Conservation (phyloP, 2,797 vertebrate species). For the Sebastes dallii region DNA sequence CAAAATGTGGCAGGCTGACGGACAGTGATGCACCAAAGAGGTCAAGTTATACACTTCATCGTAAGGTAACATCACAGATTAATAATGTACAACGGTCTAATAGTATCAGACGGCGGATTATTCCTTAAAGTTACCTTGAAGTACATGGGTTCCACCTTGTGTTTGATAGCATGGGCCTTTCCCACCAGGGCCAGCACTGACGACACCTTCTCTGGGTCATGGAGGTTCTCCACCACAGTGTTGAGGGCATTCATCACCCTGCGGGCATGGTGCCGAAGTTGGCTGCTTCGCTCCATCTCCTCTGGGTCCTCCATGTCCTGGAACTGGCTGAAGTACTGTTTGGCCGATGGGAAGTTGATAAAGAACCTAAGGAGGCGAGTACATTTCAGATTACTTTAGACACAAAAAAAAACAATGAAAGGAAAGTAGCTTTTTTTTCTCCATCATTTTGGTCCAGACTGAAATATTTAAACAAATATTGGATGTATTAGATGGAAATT, state of each 20-base stretch:
- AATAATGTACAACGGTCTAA: not conserved
- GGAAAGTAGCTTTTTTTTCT: not conserved
- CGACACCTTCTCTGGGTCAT: slow-evolving; percentile 92
- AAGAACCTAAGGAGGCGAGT: slow-evolving; percentile 86
- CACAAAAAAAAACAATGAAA: not conserved
- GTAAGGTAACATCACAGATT: not conserved
- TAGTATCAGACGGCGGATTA: not conserved
- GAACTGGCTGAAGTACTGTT: slow-evolving; percentile 99
- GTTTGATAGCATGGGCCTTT: slow-evolving; percentile 95
- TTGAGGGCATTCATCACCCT: slow-evolving; percentile 97
- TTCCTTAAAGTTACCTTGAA: slow-evolving; percentile 87
- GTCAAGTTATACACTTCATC: not conserved
- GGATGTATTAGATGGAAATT: not conserved
- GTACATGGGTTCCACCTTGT: slow-evolving; percentile 97
- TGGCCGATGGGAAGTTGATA: slow-evolving; percentile 94
- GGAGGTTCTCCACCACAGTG: slow-evolving; percentile 93
- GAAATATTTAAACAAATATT: not conserved
- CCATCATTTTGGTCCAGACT: not conserved
- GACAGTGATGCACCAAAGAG: not conserved
- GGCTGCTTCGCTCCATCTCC: slow-evolving; percentile 93
- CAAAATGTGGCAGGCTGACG: not conserved
- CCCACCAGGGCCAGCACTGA: slow-evolving; percentile 92
- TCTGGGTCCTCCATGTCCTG: slow-evolving; percentile 92
- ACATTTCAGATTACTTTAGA: not conserved
- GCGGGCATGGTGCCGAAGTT: slow-evolving; percentile 91